Evolutionary conservation across 2,113 vertebrate genomes (phyloP), one percentile per base, ranked within the genome.

Genomic region (Calyptomena viridis): DNA sequence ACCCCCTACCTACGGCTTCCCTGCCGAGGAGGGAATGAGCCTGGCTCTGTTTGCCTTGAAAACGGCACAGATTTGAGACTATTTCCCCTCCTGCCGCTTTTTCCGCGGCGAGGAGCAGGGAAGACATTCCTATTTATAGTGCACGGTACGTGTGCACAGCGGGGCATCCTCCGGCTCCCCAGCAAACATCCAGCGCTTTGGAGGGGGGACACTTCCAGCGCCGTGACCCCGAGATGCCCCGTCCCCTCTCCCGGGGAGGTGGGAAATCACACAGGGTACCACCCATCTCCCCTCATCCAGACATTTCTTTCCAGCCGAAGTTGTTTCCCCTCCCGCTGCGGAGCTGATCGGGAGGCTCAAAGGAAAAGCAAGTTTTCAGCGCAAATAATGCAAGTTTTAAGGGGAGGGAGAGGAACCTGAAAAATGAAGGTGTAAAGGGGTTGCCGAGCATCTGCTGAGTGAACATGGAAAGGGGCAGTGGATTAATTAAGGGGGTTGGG

Each of bases 91-190:
- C 95, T 80, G 95, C 84, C n/a, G 95, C 5, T 80, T 86, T 30
- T 94, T 96, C 90, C 20, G 6, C 22, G 6, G 93, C 92, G 95
- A 96, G 88, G 62, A 93, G 80, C 83, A 2, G 21, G 67, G 90
- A 95, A 93, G 93, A 79, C 95, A 94, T 97, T 93, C 93, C 96
- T 97, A 96, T 97, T 97, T 97, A 96, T 97, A 97, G 94, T 6
- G 81, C 95, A 56, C 95, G 96, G 97, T 87, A 35, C 39, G 72
- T 15, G 81, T 88, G 46, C 97, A 49, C 96, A 97, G 96, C 73
- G 2, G 81, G 96, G 52, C 84, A 20, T 74, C 93, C 91, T 53
- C 50, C 0, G 23, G 81, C 82, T 87, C 90, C 74, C 60, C 30
- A 91, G 91, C 64, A 88, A 88, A 83, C 63, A 82, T 83, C 94